Evolutionary conservation across 2,888 invertebrate species (phyloP).

Genomic region (Antheraea yamamai): DNA sequence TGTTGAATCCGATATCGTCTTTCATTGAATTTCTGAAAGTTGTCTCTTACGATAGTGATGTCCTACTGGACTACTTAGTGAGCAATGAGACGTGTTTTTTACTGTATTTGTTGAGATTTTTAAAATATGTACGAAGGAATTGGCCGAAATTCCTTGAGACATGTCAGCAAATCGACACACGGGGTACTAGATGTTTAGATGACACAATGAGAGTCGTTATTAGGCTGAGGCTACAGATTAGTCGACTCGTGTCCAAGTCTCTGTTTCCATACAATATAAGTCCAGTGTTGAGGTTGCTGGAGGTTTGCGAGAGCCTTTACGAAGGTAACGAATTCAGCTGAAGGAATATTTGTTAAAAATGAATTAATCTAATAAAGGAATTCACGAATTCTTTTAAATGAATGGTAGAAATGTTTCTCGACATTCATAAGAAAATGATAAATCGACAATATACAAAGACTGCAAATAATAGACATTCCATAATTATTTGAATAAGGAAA

Average conservation of each 20-base stretch:
- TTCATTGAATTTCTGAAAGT: conserved; percentile 93
- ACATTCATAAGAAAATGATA: background rate
- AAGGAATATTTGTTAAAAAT: conserved; percentile 35
- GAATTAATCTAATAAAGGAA: background rate
- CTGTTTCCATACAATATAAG: conserved; percentile 95
- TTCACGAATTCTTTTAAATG: background rate
- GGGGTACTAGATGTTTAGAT: conserved; percentile 84
- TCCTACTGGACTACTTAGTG: conserved; percentile 91
- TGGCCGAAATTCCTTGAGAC: conserved; percentile 92
- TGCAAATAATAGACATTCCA: conserved; percentile 23
- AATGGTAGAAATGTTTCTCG: conserved; percentile 13
- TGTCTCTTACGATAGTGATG: conserved; percentile 90
- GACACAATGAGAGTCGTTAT: conserved; percentile 93
- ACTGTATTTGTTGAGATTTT: conserved; percentile 90
- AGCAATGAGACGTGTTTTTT: conserved; percentile 96
- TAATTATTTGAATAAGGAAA: conserved; percentile 18
- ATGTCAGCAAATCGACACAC: conserved; percentile 85
- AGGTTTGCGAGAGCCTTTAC: conserved; percentile 92
- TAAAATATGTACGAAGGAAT: conserved; percentile 91
- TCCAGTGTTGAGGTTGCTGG: conserved; percentile 91
- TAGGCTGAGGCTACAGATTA: conserved; percentile 89
- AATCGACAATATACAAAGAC: conserved; percentile 20
- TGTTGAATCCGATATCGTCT: conserved; percentile 93
- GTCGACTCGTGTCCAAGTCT: conserved; percentile 90
- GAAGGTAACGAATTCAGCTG: conserved; percentile 92